Percentiles rank a stretch among this genome's conserved stretches.
Evolutionary conservation across 2,797 vertebrate species (phyloP).

Genomic region (Cephalopachus bancanus): DNA sequence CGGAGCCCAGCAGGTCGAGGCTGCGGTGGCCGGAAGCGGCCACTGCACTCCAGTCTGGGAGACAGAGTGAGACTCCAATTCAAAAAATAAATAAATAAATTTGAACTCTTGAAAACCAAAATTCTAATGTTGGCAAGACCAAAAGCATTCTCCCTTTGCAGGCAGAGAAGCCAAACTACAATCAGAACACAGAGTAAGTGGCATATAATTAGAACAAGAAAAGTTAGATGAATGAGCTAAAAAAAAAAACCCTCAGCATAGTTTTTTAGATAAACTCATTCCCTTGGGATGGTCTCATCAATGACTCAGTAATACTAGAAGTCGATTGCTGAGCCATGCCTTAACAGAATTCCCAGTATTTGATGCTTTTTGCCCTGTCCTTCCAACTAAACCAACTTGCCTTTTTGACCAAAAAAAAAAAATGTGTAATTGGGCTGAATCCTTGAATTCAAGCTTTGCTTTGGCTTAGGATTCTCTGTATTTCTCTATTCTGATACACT

Average conservation of each 20-base stretch:
- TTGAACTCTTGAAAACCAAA: conserved; percentile 33
- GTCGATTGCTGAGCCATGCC: neutral
- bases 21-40: too few species aligned
- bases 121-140: conserved; percentile 23
- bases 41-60: too few species aligned
- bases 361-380: neutral
- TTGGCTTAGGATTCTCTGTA: neutral
- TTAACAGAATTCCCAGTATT: neutral
- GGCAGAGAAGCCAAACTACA: conserved; percentile 53
- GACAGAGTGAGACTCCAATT: too few species aligned
- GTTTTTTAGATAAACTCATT: neutral
- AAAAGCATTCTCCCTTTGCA: conserved; percentile 13
- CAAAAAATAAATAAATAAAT: neutral
- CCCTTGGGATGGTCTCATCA: neutral
- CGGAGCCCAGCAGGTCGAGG: too few species aligned
- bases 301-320: neutral
- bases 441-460: neutral
- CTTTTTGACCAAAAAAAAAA: neutral
- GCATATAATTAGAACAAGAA: conserved; percentile 24
- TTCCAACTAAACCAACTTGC: conserved; percentile 28
- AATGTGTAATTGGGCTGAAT: neutral
- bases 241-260: neutral
- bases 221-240: conserved; percentile 36
- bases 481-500: neutral
- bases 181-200: conserved; percentile 32